Evolutionary conservation across 2,113 vertebrate genomes (phyloP), one percentile per base, ranked within the genome.

Genomic region (Anser brachyrhynchus): DNA sequence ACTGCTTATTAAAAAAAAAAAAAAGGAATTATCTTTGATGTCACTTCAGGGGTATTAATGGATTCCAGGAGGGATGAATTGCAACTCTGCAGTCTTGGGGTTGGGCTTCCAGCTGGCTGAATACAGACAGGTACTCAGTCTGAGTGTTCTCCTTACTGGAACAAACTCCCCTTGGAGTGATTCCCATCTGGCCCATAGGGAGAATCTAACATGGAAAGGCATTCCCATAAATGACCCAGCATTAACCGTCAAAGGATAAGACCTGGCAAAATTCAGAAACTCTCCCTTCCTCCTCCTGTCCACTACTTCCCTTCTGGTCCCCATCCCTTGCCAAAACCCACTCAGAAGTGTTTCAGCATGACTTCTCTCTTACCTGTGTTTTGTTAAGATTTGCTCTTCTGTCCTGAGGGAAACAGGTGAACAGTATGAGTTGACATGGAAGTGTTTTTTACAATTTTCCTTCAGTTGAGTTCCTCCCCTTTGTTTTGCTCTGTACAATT

Each of bases 401-500:
- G 14, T 81, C 73, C 51, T 66, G n/a, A 82, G n/a, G 51, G 25
- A 70, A 77, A 59, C 33, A 59, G 44, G 58, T 73, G 70, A 93
- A 49, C 84, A 85, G 66, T 33, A 9, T 84, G 66, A 67, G 67
- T 84, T 89, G 91, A 70, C 13, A 4, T 14, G 18, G 57, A 51
- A 75, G 90, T 1, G 5, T 10, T 4, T 90, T 86, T 76, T 46
- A 54, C 2, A 1, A 6, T 5, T 87, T 75, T 87, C 11, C 44
- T 93, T 82, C 41, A 61, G 54, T 37, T 49, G 62, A 2, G 0
- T 94, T 92, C 73, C 28, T 73, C 37, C 58, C 28, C 33, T 89
- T 94, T 82, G 41, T 89, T 94, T 87, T 90, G 41, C 70, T 81
- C 61, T 49, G 28, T 72, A 73, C 28, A 41, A 20, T 78, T 93